Evolutionary conservation across 2,797 vertebrate species (phyloP).

Genomic region (Amniataba percoides): DNA sequence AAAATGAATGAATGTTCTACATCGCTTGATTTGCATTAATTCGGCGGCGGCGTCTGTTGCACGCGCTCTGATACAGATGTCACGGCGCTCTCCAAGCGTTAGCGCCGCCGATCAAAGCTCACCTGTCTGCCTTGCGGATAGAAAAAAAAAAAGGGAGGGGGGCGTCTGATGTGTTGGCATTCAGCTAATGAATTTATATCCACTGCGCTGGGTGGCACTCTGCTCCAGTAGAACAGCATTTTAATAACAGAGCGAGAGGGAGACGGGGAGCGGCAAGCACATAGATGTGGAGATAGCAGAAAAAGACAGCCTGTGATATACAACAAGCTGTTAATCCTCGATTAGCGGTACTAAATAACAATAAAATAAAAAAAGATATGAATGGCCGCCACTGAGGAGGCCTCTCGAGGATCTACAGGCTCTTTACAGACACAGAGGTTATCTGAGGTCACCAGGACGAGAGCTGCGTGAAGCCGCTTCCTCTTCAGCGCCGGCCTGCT

Average conservation of each 20-base stretch:
- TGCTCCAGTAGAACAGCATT: conserved; percentile 53
- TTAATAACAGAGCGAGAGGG: conserved; percentile 44
- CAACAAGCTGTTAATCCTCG: conserved; percentile 30
- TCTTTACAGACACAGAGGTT: conserved; percentile 33
- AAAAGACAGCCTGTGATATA: conserved; percentile 21
- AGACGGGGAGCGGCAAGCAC: conserved; percentile 15
- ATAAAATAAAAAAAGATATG: neutral
- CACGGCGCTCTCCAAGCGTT: conserved; percentile 35
- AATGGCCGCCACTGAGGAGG: conserved; percentile 11
- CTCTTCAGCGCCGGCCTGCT: neutral
- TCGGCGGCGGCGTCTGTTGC: conserved; percentile 14
- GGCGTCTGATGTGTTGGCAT: conserved; percentile 33
- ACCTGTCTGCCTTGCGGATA: conserved; percentile 43
- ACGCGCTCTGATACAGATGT: conserved; percentile 60
- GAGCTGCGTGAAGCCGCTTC: neutral
- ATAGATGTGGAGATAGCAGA: conserved; percentile 34
- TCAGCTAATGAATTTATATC: conserved; percentile 63
- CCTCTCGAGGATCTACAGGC: conserved; percentile 8
- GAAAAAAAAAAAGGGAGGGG: neutral
- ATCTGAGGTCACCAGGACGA: conserved; percentile 40
- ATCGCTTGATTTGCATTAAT: conserved; percentile 59
- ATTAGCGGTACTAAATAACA: neutral
- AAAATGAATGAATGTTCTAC: conserved; percentile 61
- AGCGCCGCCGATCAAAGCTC: conserved; percentile 57
- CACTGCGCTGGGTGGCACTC: conserved; percentile 26